A percentile compares a stretch with the other conserved stretches of the same genome.
Evolutionary conservation across 2,797 vertebrate genomes (phyloP).

Genomic region (Glossophaga mutica): DNA sequence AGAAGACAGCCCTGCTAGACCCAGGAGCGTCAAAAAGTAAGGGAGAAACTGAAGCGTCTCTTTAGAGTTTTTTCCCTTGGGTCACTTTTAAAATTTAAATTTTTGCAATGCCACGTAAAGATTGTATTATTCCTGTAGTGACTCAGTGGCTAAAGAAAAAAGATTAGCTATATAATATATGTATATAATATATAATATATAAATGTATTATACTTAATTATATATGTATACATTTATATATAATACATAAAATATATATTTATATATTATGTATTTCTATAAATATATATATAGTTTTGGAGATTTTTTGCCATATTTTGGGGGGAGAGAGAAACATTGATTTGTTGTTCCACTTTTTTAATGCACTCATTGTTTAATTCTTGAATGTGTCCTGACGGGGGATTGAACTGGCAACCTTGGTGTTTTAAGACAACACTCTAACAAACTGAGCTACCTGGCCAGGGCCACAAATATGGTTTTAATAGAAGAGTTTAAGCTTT

Average conservation of each 20-base stretch:
- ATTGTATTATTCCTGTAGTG: neutral
- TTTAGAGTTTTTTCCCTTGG: neutral
- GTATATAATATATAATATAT: too few species aligned
- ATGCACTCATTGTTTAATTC: neutral
- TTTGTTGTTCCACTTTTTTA: neutral
- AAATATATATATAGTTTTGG: neutral
- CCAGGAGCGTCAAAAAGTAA: neutral
- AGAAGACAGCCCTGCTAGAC: neutral
- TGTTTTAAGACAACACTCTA: neutral
- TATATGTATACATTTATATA: too few species aligned
- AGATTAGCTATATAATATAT: too few species aligned
- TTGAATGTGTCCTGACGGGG: neutral
- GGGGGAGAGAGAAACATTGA: neutral
- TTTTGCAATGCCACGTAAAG: neutral
- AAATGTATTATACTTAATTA: too few species aligned
- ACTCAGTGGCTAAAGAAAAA: neutral
- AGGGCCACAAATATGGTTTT: neutral
- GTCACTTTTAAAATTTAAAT: neutral
- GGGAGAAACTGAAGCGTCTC: neutral
- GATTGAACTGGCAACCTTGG: neutral
- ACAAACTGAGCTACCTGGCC: neutral
- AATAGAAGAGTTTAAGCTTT: neutral
- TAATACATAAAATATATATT: too few species aligned
- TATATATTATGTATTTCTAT: too few species aligned
- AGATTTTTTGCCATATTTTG: neutral